Evolutionary conservation across 1,140 invertebrate species (phyloP).

Genomic region (Heterodera carotae): DNA sequence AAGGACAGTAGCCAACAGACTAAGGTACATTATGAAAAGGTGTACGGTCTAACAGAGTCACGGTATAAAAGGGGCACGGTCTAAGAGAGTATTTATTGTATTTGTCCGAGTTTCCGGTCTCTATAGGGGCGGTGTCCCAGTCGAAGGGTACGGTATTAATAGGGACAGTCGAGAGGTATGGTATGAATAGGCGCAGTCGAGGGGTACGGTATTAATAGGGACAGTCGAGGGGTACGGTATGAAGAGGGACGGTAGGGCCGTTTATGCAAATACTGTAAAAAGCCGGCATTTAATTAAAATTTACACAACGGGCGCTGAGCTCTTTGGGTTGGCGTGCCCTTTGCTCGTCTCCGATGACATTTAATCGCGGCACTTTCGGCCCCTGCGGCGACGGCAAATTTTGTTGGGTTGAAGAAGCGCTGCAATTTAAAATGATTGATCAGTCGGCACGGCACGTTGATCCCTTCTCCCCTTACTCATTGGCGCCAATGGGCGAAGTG

Average conservation of each 20-base stretch:
- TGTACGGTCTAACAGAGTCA: too few species aligned
- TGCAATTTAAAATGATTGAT: background rate
- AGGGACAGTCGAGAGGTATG: too few species aligned
- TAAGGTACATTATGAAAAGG: too few species aligned
- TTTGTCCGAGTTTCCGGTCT: too few species aligned
- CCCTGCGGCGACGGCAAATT: background rate
- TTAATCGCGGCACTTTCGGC: conserved; percentile 10
- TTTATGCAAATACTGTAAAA: conserved; percentile 12
- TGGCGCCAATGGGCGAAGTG: conserved; percentile 10
- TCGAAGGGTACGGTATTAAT: conserved; percentile 2
- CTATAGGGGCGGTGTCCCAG: too few species aligned
- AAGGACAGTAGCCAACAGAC: too few species aligned
- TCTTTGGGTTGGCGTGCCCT: conserved; percentile 17
- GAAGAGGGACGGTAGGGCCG: too few species aligned
- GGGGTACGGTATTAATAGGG: conserved; percentile 4
- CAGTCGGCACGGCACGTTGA: too few species aligned
- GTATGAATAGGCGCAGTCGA: too few species aligned
- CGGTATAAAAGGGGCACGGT: too few species aligned
- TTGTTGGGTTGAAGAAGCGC: background rate
- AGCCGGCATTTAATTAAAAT: background rate
- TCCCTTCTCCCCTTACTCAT: background rate
- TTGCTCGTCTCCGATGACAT: conserved; percentile 28
- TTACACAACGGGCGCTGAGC: conserved; percentile 23
- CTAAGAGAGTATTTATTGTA: too few species aligned
- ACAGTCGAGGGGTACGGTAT: conserved; percentile 37